A percentile compares a stretch with the other conserved stretches of the same genome.
Evolutionary conservation across 1,140 invertebrate species (phyloP).

Genomic region (Zaprionus inermis): DNA sequence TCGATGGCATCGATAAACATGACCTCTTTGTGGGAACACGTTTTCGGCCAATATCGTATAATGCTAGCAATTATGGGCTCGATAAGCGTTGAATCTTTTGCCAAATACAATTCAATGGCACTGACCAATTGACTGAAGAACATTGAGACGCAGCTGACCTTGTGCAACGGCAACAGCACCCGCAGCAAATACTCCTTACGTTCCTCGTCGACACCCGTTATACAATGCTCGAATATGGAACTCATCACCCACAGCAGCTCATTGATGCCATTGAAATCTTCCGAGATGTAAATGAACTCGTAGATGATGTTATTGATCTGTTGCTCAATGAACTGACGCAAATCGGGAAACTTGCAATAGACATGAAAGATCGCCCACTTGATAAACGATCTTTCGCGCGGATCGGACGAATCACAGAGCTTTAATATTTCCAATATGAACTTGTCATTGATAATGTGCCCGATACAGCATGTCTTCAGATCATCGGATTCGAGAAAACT

Average conservation of each 20-base stretch:
- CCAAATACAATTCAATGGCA: constrained; percentile 99
- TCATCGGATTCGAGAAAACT: constrained; percentile 97
- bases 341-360: constrained; percentile 98
- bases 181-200: constrained; percentile 98
- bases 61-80: constrained; percentile 97
- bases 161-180: constrained; percentile 98
- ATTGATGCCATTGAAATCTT: constrained; percentile 99
- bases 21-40: constrained; percentile 98
- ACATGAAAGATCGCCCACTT: constrained; percentile 99
- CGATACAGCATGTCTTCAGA: constrained; percentile 97
- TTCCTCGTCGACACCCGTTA: constrained; percentile 96
- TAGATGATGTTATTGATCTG: constrained; percentile 99
- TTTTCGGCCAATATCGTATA: constrained; percentile 99
- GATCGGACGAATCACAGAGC: constrained; percentile 99
- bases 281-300: constrained; percentile 99
- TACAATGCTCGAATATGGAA: constrained; percentile 98
- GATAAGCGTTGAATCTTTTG: constrained; percentile 97
- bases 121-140: constrained; percentile 98
- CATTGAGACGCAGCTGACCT: constrained; percentile 95
- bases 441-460: constrained; percentile 99
- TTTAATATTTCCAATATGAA: constrained; percentile 98
- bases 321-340: constrained; percentile 98
- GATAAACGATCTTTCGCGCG: constrained; percentile 98
- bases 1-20: constrained; percentile 99
- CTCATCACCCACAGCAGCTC: constrained; percentile 99